These are phyloP conservation scores for Varecia variegata DNA, from an alignment of 2,797 vertebrate genomes.

Conservation along the genomic window DNA sequence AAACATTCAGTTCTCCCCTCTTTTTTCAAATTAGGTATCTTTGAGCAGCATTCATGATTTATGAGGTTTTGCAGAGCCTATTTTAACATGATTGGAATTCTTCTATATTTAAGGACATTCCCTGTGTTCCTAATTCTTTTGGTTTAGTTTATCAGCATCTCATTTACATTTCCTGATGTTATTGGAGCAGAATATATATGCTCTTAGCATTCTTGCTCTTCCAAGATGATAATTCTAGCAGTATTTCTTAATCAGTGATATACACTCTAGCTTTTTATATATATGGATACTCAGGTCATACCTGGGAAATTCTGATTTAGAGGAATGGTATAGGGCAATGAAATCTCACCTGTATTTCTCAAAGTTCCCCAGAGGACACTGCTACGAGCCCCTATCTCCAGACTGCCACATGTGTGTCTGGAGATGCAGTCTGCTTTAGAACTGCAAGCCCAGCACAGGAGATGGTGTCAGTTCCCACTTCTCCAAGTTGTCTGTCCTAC, in stretches of 20 bases:
- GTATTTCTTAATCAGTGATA: not conserved
- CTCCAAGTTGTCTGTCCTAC: not conserved
- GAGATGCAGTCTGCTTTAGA: not conserved
- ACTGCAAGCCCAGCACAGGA: not conserved
- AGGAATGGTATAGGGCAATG: not conserved
- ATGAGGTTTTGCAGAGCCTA: not conserved
- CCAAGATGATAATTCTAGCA: not conserved
- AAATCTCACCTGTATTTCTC: not conserved
- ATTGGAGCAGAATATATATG: not conserved
- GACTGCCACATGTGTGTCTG: not conserved
- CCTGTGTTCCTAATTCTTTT: not conserved
- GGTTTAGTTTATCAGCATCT: not conserved
- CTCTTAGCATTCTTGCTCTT: not conserved
- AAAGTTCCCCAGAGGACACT: not conserved
- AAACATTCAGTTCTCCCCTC: not conserved
- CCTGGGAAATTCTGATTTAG: not conserved
- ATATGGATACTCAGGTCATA: not conserved
- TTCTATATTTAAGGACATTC: not conserved
- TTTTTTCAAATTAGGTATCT: not conserved
- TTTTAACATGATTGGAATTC: not conserved
- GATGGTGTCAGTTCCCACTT: not conserved
- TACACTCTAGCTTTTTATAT: not conserved
- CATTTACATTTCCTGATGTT: not conserved
- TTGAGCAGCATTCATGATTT: not conserved
- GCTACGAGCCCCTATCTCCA: not conserved